Percentiles rank a stretch among this genome's conserved stretches.
phyloP scores from a whole-genome alignment of 2,797 vertebrate genomes.

The Eulemur mongoz region DNA sequence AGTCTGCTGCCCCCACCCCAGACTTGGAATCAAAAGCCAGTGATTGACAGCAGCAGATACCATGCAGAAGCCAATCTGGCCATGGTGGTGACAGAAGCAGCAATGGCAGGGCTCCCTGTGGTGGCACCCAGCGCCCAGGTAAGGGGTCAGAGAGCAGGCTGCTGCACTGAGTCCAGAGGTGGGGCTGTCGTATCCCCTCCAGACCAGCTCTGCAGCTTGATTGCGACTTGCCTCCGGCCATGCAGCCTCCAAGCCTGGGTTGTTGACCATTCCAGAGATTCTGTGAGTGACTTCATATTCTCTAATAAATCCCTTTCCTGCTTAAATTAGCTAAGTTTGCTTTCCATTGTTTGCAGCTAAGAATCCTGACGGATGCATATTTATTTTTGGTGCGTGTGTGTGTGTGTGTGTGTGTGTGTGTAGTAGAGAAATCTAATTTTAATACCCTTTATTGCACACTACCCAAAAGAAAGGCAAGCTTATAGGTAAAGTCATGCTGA shows the following conservation, averaged over 20 bases:
- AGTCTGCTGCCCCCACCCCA: too few relatives aligned
- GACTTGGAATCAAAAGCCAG: neutral
- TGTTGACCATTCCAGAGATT: neutral
- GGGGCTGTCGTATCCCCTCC: neutral
- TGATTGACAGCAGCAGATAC: neutral
- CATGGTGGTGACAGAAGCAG: neutral
- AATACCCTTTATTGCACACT: neutral
- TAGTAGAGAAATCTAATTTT: slow-evolving; percentile 1
- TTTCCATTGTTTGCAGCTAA: neutral
- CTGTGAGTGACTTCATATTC: neutral
- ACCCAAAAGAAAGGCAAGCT: neutral
- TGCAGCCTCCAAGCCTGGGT: neutral
- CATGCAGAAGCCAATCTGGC: neutral
- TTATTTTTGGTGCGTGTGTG: neutral
- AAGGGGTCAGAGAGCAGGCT: neutral
- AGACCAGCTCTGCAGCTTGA: neutral
- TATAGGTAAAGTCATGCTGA: neutral
- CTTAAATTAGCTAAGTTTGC: neutral
- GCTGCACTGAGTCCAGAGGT: neutral
- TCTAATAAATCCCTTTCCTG: neutral
- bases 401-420: neutral
- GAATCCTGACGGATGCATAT: neutral
- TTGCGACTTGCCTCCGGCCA: neutral
- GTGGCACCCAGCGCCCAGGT: too few relatives aligned
- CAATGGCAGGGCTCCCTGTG: neutral